Conservation (phyloP, 2,888 invertebrate genomes). For the Metellina segmentata region DNA sequence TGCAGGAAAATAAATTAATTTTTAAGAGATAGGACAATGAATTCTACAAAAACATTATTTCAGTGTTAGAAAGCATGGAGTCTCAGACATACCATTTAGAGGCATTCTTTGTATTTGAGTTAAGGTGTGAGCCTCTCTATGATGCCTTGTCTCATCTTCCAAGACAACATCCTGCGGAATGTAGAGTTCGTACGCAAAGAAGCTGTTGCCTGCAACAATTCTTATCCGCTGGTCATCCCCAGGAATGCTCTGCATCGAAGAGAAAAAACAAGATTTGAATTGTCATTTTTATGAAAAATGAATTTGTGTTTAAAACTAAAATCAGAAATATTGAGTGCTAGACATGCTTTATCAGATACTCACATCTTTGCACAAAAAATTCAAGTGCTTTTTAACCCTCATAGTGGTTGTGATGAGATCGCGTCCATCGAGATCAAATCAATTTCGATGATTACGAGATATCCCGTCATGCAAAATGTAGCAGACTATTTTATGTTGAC, state of each 20-base stretch:
- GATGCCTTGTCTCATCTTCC: constrained; percentile 79
- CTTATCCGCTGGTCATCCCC: constrained; percentile 82
- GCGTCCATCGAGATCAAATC: too few relatives aligned
- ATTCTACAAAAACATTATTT: too few relatives aligned
- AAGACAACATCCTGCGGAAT: constrained; percentile 79
- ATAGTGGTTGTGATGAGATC: too few relatives aligned
- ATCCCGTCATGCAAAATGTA: too few relatives aligned
- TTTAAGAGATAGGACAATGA: too few relatives aligned
- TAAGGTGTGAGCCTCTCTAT: constrained; percentile 80
- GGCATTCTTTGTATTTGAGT: constrained; percentile 80
- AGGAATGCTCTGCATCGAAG: constrained; percentile 81
- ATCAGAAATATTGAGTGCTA: neutral
- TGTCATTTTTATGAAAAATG: neutral
- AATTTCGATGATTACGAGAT: too few relatives aligned
- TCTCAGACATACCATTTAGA: constrained; percentile 58
- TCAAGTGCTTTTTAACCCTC: too few relatives aligned
- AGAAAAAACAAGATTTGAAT: neutral
- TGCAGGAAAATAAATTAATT: too few relatives aligned
- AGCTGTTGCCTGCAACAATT: constrained; percentile 80
- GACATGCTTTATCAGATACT: neutral
- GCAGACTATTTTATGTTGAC: too few relatives aligned
- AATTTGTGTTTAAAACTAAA: neutral
- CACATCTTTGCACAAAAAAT: too few relatives aligned
- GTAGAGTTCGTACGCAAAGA: constrained; percentile 88
- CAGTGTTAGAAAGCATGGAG: neutral